Evolutionary conservation across 1,140 invertebrate genomes (phyloP).

Genomic region (Conus ventricosus): DNA sequence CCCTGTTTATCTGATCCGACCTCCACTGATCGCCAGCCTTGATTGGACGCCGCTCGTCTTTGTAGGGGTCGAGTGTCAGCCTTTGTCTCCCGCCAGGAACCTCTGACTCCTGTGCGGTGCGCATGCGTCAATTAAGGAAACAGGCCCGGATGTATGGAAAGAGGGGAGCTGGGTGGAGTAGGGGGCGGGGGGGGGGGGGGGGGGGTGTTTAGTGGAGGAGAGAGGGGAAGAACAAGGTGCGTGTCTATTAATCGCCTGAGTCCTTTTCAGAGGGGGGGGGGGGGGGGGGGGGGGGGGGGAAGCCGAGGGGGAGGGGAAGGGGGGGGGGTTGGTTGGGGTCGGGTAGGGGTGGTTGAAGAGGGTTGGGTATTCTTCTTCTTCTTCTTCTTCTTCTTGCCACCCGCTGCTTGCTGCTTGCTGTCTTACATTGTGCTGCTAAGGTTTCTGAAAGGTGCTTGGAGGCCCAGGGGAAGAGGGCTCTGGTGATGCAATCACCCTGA

Average conservation of each 20-base stretch:
- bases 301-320: too few species aligned
- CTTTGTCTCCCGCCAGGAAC: background rate
- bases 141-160: constrained; percentile 18
- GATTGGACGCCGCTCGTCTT: background rate
- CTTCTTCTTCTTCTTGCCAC: background rate
- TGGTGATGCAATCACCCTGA: background rate
- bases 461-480: background rate
- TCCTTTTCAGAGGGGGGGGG: background rate
- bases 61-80: constrained; percentile 5
- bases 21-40: background rate
- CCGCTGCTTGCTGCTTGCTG: background rate
- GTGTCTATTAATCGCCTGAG: constrained; percentile 17
- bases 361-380: background rate
- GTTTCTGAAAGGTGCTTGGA: background rate
- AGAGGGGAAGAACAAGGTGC: background rate
- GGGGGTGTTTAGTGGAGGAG: too few species aligned
- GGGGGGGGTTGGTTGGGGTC: too few species aligned
- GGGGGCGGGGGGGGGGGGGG: too few species aligned
- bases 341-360: too few species aligned
- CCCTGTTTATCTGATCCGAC: constrained; percentile 4
- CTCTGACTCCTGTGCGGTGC: constrained; percentile 3
- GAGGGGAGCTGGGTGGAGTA: too few species aligned
- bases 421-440: background rate
- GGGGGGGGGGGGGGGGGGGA: too few species aligned
- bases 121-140: constrained; percentile 26